A percentile compares a stretch with the other conserved stretches of the same genome.
These are phyloP conservation scores for Amphilophus citrinellus DNA, from an alignment of 2,113 vertebrate genomes.

Conservation along the genomic window DNA sequence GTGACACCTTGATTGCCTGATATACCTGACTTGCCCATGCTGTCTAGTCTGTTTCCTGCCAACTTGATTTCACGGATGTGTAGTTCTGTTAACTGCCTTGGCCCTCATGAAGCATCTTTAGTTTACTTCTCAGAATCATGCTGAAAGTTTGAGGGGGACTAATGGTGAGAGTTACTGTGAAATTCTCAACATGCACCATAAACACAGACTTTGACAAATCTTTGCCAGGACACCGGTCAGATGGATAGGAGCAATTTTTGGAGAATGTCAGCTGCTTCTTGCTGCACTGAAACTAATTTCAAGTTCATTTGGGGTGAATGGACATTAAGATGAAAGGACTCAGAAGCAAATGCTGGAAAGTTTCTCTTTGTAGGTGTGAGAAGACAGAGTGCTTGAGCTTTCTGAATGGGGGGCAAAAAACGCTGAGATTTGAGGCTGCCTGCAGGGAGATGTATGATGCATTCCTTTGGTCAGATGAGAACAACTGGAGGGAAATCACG, in stretches of 20 bases:
- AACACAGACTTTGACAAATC: neutral
- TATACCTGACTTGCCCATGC: neutral
- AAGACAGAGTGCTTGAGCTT: constrained; percentile 10
- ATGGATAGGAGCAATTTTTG: neutral
- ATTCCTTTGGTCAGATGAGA: constrained; percentile 40
- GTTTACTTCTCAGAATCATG: neutral
- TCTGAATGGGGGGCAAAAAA: neutral
- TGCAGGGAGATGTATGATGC: constrained; percentile 19
- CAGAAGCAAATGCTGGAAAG: neutral
- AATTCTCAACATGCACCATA: neutral
- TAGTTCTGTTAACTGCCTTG: neutral
- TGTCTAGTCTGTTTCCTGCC: neutral
- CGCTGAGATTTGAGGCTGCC: constrained; percentile 3
- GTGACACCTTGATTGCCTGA: constrained; percentile 12
- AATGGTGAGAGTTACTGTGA: neutral
- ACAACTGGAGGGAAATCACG: constrained; percentile 46
- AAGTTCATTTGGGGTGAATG: neutral
- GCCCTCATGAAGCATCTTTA: neutral
- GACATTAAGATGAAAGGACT: neutral
- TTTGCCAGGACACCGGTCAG: neutral
- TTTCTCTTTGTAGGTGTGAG: neutral
- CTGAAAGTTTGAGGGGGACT: neutral
- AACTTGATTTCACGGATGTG: neutral
- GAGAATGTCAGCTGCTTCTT: neutral
- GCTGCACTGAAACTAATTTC: neutral